Evolutionary conservation across 2,113 vertebrate species (phyloP).

Genomic region (Orycteropus afer): DNA sequence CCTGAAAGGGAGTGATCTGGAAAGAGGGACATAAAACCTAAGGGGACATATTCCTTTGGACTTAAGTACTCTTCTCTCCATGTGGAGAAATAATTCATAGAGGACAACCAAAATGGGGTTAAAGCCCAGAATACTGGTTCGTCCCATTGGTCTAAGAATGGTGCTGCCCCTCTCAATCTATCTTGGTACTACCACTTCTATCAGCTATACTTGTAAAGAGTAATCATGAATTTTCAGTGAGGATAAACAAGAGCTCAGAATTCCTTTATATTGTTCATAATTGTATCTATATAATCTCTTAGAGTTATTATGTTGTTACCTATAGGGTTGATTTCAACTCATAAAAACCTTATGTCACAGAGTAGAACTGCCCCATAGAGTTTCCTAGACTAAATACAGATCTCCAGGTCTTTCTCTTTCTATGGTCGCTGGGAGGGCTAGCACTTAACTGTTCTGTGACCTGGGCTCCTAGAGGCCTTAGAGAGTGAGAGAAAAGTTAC

Average conservation of each 20-base stretch:
- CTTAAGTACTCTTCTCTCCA: not conserved
- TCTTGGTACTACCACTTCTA: not conserved
- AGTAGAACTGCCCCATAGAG: too few species aligned
- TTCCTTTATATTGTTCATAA: not conserved
- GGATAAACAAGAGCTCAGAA: not conserved
- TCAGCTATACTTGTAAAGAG: not conserved
- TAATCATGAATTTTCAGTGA: not conserved
- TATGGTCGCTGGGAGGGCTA: too few species aligned
- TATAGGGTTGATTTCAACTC: too few species aligned
- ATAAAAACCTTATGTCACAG: too few species aligned
- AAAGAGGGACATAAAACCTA: not conserved
- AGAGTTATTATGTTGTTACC: not conserved
- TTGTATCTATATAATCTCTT: not conserved
- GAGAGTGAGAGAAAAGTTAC: not conserved
- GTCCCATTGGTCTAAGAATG: not conserved
- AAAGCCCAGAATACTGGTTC: not conserved
- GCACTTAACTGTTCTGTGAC: too few species aligned
- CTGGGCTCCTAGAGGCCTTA: not conserved
- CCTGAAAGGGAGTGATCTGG: not conserved
- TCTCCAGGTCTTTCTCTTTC: too few species aligned
- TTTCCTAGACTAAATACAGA: too few species aligned
- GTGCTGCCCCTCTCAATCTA: accelerated
- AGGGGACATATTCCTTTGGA: not conserved
- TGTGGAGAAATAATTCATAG: not conserved
- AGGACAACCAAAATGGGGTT: not conserved